Base-by-base conservation (phyloP, 2,888 invertebrate species). In the Catocala fraxini region DNA sequence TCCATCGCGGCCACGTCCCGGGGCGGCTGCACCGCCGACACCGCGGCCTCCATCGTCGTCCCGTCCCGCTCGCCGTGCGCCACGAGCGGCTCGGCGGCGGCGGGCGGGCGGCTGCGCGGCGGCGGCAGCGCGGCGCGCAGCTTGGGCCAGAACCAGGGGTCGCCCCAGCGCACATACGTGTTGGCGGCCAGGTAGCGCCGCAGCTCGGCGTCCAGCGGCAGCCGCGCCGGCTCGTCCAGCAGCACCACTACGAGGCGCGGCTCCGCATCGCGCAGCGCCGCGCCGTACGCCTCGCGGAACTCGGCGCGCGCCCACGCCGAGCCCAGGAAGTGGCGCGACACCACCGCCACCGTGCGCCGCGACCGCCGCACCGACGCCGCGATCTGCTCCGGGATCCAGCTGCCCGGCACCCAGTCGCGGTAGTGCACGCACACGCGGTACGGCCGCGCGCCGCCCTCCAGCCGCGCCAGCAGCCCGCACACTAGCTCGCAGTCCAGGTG, bases 121-220 rank as follows among this genome's bases (percentile, higher is more conserved):
- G 67, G 56, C 9, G 82, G 97, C 82, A 98, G 89, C 0, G 97
- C 97, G 81, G 96, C 97, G 42, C 95, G 93, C 56, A 98, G 89
- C 84, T 97, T 97, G 59, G 96, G 94, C 97, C 97, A 98, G 89
- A 98, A 97, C 96, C 96, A 96, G 7, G 96, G 96, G 82, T 97
- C 97, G 10, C 96, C 97, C 97, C 97, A 97, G 79, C 96, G 96
- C 39, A 98, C 94, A 81, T 97, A 98, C 0, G 97, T 98, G 84
- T 97, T 97, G 87, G 95, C 96, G 65, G 95, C 95, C 6, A 98
- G 89, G 83, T 97, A 97, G 51, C 77, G 70, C 0, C 96, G 95
- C 81, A 96, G 95, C 51, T 97, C 91, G 4, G 68, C 74, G 78
- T 97, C 97, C 62, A 97, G 89, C 64, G 94, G 90, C 35, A 95